phyloP scores from a whole-genome alignment of 1,140 invertebrate species.

The Cydia strobilella region DNA sequence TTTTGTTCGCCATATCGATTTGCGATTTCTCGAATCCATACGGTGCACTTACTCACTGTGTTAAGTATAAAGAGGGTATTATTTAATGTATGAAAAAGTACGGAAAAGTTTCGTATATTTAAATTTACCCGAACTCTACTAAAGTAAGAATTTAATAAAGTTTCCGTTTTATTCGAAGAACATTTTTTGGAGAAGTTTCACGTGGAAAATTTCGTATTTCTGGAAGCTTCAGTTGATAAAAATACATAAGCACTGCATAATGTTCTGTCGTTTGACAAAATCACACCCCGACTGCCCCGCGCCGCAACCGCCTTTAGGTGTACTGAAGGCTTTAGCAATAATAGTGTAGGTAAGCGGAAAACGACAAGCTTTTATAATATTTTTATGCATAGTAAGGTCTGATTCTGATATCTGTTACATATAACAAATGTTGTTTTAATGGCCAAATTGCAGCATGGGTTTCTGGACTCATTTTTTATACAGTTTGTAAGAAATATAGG shows the following conservation, averaged over 20 bases:
- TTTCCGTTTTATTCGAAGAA: too few relatives aligned
- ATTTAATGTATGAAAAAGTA: too few relatives aligned
- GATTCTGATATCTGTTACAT: neutral
- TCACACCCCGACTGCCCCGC: neutral
- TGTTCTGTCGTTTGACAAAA: neutral
- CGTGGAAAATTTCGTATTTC: too few relatives aligned
- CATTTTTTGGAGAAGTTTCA: too few relatives aligned
- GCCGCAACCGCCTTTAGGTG: neutral
- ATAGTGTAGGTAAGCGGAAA: conserved; percentile 4
- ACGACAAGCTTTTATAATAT: conserved; percentile 17
- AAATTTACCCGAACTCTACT: too few relatives aligned
- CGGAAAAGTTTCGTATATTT: too few relatives aligned
- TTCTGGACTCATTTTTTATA: neutral
- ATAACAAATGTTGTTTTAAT: conserved; percentile 4
- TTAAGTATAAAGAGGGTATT: too few relatives aligned
- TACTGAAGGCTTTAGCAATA: conserved; percentile 1
- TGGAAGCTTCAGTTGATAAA: too few relatives aligned
- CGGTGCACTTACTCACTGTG: neutral
- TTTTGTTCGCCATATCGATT: neutral
- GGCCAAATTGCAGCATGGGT: neutral
- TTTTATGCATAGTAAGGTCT: neutral
- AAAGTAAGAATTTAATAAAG: too few relatives aligned
- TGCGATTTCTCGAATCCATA: neutral
- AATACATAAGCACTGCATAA: too few relatives aligned
- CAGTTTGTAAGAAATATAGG: conserved; percentile 8